Conservation (phyloP, 2,113 vertebrate genomes). For the Lophius piscatorius region DNA sequence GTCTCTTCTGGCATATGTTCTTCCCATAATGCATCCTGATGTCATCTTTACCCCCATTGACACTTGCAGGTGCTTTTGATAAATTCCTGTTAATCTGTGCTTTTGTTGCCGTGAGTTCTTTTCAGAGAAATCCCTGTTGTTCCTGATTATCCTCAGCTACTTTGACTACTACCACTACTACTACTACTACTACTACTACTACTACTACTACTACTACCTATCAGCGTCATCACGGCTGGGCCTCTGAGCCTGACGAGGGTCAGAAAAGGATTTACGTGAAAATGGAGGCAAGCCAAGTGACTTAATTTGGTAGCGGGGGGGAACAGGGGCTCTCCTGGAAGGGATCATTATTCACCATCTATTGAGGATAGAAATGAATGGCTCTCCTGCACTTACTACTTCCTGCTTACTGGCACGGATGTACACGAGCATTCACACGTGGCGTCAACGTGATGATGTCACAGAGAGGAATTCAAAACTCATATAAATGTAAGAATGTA, state of each 20-base stretch:
- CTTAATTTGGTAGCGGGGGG: constrained; percentile 31
- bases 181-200: too few species aligned
- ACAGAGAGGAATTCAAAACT: constrained; percentile 4
- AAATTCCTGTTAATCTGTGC: too few species aligned
- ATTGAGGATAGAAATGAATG: constrained; percentile 22
- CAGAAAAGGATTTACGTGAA: constrained; percentile 31
- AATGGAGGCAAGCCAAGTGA: constrained; percentile 40
- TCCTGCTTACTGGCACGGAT: constrained; percentile 2
- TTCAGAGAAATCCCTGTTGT: constrained; percentile 8
- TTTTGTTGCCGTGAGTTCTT: too few species aligned
- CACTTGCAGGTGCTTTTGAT: too few species aligned
- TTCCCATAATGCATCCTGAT: too few species aligned
- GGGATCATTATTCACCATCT: constrained; percentile 37
- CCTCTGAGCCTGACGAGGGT: constrained; percentile 4
- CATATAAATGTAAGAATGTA: constrained; percentile 30
- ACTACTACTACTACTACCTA: constrained; percentile 12
- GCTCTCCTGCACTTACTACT: constrained; percentile 4
- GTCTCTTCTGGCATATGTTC: too few species aligned
- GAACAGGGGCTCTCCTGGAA: not conserved
- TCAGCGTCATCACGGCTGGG: constrained; percentile 8
- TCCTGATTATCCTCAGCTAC: too few species aligned
- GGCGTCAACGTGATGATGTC: too few species aligned
- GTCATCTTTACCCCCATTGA: too few species aligned
- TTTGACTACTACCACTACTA: too few species aligned
- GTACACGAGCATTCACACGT: constrained; percentile 17